Evolutionary conservation across 2,113 vertebrate species (phyloP).

Genomic region (Hypanus sabinus): DNA sequence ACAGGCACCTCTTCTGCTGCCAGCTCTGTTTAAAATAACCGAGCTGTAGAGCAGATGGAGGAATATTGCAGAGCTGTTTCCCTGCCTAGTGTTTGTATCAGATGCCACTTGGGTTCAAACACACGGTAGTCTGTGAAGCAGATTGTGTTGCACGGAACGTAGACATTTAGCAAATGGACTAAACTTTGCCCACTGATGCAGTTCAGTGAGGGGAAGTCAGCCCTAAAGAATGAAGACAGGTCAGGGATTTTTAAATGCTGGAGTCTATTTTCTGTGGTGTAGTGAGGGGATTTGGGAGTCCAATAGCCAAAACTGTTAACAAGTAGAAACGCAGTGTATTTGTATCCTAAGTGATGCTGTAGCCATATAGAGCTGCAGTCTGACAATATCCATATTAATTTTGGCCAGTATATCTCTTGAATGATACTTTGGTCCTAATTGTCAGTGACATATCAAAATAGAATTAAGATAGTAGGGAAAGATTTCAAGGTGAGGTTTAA

Average conservation of each 20-base stretch:
- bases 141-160: not conserved
- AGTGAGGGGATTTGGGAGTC: too few relatives aligned
- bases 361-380: not conserved
- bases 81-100: not conserved
- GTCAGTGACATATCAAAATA: not conserved
- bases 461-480: not conserved
- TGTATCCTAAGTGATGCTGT: not conserved
- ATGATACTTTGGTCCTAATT: not conserved
- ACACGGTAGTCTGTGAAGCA: not conserved
- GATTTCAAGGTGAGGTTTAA: not conserved
- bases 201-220: not conserved
- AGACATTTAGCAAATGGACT: too few relatives aligned
- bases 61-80: not conserved
- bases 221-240: too few relatives aligned
- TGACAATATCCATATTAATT: not conserved
- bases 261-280: too few relatives aligned
- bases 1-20: not conserved
- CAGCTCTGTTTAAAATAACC: not conserved
- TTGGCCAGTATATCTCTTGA: not conserved
- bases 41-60: not conserved
- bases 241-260: too few relatives aligned
- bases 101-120: not conserved
- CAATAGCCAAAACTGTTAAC: too few relatives aligned
- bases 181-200: not conserved
- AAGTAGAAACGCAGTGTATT: too few relatives aligned